phyloP scores from a whole-genome alignment of 2,888 invertebrate species.

The Drosophila maculinotata region DNA sequence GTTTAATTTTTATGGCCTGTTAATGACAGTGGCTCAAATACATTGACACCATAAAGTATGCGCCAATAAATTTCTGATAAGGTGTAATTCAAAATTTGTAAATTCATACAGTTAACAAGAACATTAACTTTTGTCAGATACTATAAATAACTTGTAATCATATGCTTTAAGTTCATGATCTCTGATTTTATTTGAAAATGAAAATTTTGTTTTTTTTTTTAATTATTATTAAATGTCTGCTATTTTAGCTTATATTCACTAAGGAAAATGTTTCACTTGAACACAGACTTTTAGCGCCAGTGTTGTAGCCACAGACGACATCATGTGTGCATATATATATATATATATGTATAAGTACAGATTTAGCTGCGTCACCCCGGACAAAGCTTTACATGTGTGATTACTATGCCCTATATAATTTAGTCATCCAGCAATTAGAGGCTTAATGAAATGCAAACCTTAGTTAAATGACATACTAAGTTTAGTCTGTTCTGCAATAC shows the following conservation, averaged over 20 bases:
- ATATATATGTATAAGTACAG: too few relatives aligned
- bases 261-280: too few relatives aligned
- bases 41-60: slow-evolving; percentile 34
- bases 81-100: slow-evolving; percentile 9
- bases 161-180: too few relatives aligned
- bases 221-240: too few relatives aligned
- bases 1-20: slow-evolving; percentile 61
- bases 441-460: slow-evolving; percentile 2
- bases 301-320: slow-evolving; percentile 3
- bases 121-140: too few relatives aligned
- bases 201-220: too few relatives aligned
- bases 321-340: slow-evolving; percentile 11
- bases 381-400: not conserved
- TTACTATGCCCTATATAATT: slow-evolving; percentile 5
- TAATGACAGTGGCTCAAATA: slow-evolving; percentile 45
- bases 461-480: not conserved
- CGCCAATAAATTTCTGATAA: slow-evolving; percentile 19
- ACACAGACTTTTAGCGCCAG: slow-evolving; percentile 6
- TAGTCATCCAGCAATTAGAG: slow-evolving; percentile 4
- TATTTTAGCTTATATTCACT: too few relatives aligned
- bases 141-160: too few relatives aligned
- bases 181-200: too few relatives aligned
- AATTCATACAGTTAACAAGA: not conserved
- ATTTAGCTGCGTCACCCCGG: slow-evolving; percentile 20
- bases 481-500: too few relatives aligned